phyloP scores from a whole-genome alignment of 23 tunicate genomes.

The Styela clava region DNA sequence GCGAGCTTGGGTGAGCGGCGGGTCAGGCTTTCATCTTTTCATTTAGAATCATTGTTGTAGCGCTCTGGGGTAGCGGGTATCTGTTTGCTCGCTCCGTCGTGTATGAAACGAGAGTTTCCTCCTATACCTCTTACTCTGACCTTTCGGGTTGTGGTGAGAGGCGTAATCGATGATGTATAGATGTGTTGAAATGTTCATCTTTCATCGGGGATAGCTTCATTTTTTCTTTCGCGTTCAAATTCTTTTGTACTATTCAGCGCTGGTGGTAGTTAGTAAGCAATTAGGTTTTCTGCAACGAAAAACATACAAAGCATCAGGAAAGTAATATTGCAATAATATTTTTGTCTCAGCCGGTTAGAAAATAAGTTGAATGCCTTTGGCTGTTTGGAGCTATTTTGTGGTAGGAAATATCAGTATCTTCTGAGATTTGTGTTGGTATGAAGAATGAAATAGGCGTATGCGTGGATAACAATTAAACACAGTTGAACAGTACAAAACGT shows the following conservation, averaged over 20 bases:
- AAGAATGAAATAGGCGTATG: too few species aligned
- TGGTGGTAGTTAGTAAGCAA: too few species aligned
- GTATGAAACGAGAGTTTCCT: conserved; percentile 8
- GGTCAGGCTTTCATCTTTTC: conserved; percentile 22
- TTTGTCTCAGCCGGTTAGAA: too few species aligned
- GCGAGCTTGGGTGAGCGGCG: conserved; percentile 23
- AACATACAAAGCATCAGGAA: too few species aligned
- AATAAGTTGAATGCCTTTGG: too few species aligned
- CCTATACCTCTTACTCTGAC: background rate
- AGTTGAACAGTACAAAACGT: too few species aligned
- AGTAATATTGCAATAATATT: too few species aligned
- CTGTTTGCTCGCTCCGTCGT: conserved; percentile 13
- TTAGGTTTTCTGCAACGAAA: too few species aligned
- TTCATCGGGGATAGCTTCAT: conserved; percentile 1
- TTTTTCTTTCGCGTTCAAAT: background rate
- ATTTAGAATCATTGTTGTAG: conserved; percentile 16
- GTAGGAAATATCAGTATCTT: too few species aligned
- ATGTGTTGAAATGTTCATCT: conserved; percentile 13
- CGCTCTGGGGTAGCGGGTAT: conserved; percentile 6
- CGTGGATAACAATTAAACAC: too few species aligned
- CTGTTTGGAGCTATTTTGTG: too few species aligned
- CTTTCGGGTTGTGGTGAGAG: conserved; percentile 15
- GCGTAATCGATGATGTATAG: conserved; percentile 23
- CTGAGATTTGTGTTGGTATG: too few species aligned
- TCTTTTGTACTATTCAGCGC: background rate